phyloP scores from a whole-genome alignment of 2,797 vertebrate species.

The Steatocranus sp. region DNA sequence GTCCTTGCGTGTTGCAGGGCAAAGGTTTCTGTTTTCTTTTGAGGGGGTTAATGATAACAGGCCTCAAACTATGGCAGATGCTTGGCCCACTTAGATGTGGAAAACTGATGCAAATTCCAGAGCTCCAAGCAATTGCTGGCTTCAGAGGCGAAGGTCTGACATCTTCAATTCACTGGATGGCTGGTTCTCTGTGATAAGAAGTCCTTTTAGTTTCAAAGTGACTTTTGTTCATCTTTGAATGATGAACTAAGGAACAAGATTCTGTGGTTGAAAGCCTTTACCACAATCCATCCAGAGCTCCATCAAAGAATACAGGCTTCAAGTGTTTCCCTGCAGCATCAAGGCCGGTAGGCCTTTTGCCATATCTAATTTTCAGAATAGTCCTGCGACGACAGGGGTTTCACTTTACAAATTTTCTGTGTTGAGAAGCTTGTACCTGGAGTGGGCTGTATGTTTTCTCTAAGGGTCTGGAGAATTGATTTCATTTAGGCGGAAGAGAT shows the following conservation, averaged over 20 bases:
- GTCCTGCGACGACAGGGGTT: constrained; percentile 39
- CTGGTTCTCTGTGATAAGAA: constrained; percentile 33
- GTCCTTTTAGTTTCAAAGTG: constrained; percentile 29
- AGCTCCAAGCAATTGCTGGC: constrained; percentile 35
- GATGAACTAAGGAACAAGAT: background rate
- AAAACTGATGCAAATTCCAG: constrained; percentile 47
- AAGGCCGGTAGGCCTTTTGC: constrained; percentile 7
- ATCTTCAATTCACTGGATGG: constrained; percentile 36
- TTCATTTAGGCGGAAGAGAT: constrained; percentile 20
- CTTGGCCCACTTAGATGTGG: constrained; percentile 54
- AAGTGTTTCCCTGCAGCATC: constrained; percentile 7
- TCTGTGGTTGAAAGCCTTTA: constrained; percentile 16
- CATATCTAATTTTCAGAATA: constrained; percentile 43
- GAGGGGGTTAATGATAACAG: constrained; percentile 61
- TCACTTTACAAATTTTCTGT: constrained; percentile 11
- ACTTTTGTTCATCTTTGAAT: constrained; percentile 20
- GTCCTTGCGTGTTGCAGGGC: constrained; percentile 26
- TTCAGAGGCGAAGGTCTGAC: constrained; percentile 31
- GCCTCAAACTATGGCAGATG: constrained; percentile 55
- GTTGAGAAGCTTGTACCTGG: constrained; percentile 14
- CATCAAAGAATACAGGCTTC: constrained; percentile 1
- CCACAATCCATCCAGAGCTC: background rate
- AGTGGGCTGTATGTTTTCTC: constrained; percentile 25
- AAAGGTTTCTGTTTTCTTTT: constrained; percentile 54
- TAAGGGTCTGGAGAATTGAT: constrained; percentile 18